A percentile compares a stretch with the other conserved stretches of the same genome.
phyloP scores from a whole-genome alignment of 2,888 invertebrate species.

The Nomada goodeniana region DNA sequence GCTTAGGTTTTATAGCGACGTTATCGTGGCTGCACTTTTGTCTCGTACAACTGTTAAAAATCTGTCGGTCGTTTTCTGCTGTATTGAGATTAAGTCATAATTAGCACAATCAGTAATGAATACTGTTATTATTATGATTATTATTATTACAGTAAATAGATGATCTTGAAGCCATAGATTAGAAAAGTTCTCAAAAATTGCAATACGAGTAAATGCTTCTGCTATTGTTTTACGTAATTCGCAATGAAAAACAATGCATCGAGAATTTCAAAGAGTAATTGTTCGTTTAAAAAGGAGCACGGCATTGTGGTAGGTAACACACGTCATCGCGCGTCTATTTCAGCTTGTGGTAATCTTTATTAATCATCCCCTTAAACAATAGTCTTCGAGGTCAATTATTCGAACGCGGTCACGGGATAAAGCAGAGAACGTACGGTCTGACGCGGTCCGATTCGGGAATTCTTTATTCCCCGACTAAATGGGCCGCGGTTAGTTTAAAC shows the following conservation, averaged over 20 bases:
- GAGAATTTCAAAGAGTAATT: background rate
- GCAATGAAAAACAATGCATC: background rate
- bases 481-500: conserved; percentile 29
- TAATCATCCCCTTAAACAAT: conserved; percentile 21
- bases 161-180: no score
- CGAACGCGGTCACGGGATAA: background rate
- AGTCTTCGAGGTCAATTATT: background rate
- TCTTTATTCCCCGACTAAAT: conserved; percentile 3
- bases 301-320: background rate
- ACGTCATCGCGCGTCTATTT: background rate
- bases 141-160: no score
- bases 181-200: no score
- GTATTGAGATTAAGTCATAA: no score
- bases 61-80: no score
- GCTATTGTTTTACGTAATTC: no score
- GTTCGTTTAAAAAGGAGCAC: background rate
- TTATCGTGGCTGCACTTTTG: no score
- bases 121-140: no score
- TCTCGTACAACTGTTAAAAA: no score
- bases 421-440: background rate
- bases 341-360: background rate
- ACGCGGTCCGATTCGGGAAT: background rate
- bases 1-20: no score
- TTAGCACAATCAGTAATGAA: no score
- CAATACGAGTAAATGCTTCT: background rate